Evolutionary conservation across 2,888 invertebrate genomes (phyloP), one percentile per base, ranked within the genome.

Genomic region (Phyllotreta striolata): DNA sequence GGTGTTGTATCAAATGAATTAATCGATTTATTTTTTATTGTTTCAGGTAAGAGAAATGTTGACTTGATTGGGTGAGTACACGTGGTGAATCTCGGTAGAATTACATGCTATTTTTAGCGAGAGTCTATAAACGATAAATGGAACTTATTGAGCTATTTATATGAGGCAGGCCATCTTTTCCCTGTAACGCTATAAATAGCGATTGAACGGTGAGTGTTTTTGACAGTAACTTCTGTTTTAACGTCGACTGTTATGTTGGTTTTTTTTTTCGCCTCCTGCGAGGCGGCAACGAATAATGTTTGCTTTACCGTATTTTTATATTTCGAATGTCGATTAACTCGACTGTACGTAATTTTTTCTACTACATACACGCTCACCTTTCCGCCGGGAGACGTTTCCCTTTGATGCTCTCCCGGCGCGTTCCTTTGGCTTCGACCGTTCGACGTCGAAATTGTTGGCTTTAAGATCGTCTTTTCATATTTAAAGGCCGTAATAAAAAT

Each of bases 401-500:
- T 52, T 60, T 60, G 35, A 37, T 37, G 60, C 14, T 44, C 46
- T 60, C 54, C 43, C 47, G n/a, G 34, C 13, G 47, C 34, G 47
- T 14, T 47, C 8, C 35, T 49, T 49, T 54, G 37, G 44, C 54
- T 12, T 60, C 37, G 37, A 41, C 35, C n/a, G 52, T 60, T 60
- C 54, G 44, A 12, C 52, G 43, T 60, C 52, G 24, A 52, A 58
- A 60, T 60, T 60, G 60, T 52, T 52, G 60, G 52, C 35, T 60
- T 60, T 37, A 13, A 39, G 52, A 60, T 60, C 52, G 52, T 60
- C 52, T 60, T 54, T 60, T 60, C 60, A 60, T 39, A 60, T 44
- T 60, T 60, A 60, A 60, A 44, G 52, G 54, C 43, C 14, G 24
- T 52, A 59, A 52, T 52, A 59, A 58, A 59, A 59, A 51, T 59